phyloP scores from a whole-genome alignment of 2,888 invertebrate genomes.

The Cyrtodaria siliqua region DNA sequence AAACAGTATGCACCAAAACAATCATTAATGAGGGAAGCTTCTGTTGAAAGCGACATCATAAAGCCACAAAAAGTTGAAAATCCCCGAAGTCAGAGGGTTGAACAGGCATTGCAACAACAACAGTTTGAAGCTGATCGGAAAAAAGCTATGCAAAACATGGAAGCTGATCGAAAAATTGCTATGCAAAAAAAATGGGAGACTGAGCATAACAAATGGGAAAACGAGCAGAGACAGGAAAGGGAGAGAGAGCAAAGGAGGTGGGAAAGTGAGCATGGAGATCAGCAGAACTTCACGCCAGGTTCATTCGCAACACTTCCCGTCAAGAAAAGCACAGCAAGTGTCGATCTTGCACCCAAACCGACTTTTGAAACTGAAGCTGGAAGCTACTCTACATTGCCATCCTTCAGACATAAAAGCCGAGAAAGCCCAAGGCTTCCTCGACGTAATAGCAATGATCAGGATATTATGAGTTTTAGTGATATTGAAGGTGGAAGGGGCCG shows the following conservation, averaged over 20 bases:
- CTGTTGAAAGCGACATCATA: constrained; percentile 49
- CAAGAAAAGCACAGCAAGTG: constrained; percentile 51
- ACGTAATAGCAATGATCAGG: constrained; percentile 38
- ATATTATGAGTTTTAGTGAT: constrained; percentile 50
- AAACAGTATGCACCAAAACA: background rate
- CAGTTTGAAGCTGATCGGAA: constrained; percentile 12
- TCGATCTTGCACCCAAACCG: constrained; percentile 20
- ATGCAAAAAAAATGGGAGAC: constrained; percentile 35
- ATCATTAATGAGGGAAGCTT: constrained; percentile 16
- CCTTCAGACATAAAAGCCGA: constrained; percentile 49
- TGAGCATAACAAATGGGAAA: background rate
- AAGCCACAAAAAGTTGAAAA: constrained; percentile 43
- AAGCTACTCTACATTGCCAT: constrained; percentile 73
- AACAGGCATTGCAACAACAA: constrained; percentile 32
- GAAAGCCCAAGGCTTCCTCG: constrained; percentile 34
- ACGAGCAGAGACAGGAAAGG: constrained; percentile 6
- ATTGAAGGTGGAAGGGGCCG: constrained; percentile 56
- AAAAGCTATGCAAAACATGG: background rate
- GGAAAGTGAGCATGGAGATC: constrained; percentile 9
- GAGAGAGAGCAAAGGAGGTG: constrained; percentile 15
- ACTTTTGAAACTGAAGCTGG: constrained; percentile 59
- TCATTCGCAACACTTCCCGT: constrained; percentile 69
- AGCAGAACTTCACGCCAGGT: constrained; percentile 51
- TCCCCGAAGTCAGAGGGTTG: constrained; percentile 40
- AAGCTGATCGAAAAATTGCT: constrained; percentile 16